phyloP scores from a whole-genome alignment of 2,113 vertebrate genomes.

The Himantopus leucocephalus region DNA sequence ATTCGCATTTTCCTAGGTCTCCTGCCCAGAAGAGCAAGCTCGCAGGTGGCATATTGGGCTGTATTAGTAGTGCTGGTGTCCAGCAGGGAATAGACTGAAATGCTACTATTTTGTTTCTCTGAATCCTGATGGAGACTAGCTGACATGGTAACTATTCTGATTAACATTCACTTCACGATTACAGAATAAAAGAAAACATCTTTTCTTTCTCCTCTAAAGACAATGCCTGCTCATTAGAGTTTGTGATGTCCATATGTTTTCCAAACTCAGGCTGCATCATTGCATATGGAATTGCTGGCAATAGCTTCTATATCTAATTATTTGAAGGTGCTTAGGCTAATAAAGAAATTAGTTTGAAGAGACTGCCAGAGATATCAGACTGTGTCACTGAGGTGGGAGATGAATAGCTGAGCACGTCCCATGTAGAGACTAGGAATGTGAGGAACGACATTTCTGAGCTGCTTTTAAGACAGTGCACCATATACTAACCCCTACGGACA shows the following conservation, averaged over 20 bases:
- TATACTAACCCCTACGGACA: neutral
- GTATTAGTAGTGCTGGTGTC: neutral
- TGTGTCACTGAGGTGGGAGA: neutral
- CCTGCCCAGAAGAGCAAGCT: neutral
- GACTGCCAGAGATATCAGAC: neutral
- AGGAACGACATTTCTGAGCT: neutral
- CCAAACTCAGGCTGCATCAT: neutral
- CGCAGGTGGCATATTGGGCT: neutral
- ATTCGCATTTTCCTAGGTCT: neutral
- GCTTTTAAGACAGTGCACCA: neutral
- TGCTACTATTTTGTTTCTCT: neutral
- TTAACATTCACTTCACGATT: neutral
- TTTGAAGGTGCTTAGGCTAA: neutral
- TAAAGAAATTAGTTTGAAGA: neutral
- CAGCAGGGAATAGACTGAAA: neutral
- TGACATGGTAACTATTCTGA: neutral
- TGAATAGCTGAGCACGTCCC: neutral
- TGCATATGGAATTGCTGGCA: neutral
- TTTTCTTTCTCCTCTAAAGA: neutral
- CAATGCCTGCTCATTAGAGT: neutral
- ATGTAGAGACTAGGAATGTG: neutral
- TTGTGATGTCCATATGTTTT: constrained; percentile 8
- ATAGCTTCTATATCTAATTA: neutral
- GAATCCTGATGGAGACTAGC: neutral
- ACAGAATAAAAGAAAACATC: neutral